Evolutionary conservation across 2,113 vertebrate genomes (phyloP).

Genomic region (Silurus glanis): DNA sequence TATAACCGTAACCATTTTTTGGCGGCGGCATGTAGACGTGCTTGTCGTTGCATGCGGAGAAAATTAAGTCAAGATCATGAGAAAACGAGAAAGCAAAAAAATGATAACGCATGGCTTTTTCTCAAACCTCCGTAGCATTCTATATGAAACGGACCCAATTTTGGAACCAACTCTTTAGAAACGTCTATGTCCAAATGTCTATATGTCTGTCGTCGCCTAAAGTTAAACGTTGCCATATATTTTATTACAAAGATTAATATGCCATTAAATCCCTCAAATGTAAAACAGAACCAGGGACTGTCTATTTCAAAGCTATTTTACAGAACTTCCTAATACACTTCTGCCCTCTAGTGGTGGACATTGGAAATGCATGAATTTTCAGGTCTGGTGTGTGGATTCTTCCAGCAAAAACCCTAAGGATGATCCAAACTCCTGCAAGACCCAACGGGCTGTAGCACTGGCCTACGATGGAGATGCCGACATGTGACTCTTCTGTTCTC

Average conservation of each 20-base stretch:
- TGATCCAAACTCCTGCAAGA: conserved; percentile 78
- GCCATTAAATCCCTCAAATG: neutral
- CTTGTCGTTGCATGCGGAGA: too few relatives aligned
- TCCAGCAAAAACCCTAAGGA: conserved; percentile 85
- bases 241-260: neutral
- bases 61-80: too few relatives aligned
- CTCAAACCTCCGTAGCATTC: too few relatives aligned
- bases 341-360: conserved; percentile 42
- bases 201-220: neutral
- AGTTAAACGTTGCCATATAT: neutral
- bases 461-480: conserved; percentile 93
- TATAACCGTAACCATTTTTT: too few relatives aligned
- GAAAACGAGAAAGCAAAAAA: too few relatives aligned
- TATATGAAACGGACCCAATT: neutral
- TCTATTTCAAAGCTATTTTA: neutral
- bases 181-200: neutral
- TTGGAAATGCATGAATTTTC: neutral
- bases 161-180: neutral
- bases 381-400: conserved; percentile 37
- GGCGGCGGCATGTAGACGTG: too few relatives aligned
- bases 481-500: conserved; percentile 77
- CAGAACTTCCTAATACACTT: neutral
- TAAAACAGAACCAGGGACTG: neutral
- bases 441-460: conserved; percentile 91
- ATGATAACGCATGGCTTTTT: too few relatives aligned